Evolutionary conservation across 2,113 vertebrate genomes (phyloP).

Genomic region (Egretta garzetta): DNA sequence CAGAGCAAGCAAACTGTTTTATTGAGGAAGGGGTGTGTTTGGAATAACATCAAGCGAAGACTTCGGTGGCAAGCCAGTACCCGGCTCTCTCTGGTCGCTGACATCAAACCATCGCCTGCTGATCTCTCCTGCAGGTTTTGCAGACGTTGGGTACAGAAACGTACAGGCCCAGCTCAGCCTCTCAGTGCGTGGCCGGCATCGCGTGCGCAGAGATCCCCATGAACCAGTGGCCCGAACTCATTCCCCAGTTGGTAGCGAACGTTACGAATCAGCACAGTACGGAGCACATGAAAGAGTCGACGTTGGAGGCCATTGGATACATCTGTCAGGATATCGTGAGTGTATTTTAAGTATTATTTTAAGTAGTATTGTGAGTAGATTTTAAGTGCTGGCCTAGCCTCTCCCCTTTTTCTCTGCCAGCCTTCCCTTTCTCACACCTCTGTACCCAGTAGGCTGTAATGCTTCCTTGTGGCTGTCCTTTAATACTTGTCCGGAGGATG

Average conservation of each 20-base stretch:
- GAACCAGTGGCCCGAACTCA: conserved; percentile 96
- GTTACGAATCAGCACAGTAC: conserved; percentile 95
- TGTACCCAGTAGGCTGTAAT: fast-evolving
- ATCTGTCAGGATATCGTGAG: conserved; percentile 99
- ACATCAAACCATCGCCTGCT: neutral
- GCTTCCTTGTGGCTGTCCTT: neutral
- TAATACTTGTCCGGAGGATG: fast-evolving
- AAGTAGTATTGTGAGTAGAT: neutral
- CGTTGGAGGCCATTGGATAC: conserved; percentile 97
- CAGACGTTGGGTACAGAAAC: conserved; percentile 97
- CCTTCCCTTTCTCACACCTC: no score
- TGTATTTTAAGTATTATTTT: neutral
- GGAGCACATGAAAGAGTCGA: conserved; percentile 99
- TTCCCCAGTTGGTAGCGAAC: conserved; percentile 94
- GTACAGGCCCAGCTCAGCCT: conserved; percentile 95
- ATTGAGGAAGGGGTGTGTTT: no score
- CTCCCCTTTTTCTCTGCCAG: neutral
- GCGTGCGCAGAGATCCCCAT: conserved; percentile 97
- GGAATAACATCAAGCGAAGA: fast-evolving
- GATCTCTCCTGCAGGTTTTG: conserved; percentile 79
- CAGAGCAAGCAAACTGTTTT: neutral
- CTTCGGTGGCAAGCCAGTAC: fast-evolving
- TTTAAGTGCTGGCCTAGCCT: neutral
- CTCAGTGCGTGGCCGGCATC: conserved; percentile 96
- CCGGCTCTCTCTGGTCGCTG: neutral